Evolutionary conservation across 2,888 invertebrate genomes (phyloP), one percentile per base, ranked within the genome.

Genomic region (Belgica antarctica): DNA sequence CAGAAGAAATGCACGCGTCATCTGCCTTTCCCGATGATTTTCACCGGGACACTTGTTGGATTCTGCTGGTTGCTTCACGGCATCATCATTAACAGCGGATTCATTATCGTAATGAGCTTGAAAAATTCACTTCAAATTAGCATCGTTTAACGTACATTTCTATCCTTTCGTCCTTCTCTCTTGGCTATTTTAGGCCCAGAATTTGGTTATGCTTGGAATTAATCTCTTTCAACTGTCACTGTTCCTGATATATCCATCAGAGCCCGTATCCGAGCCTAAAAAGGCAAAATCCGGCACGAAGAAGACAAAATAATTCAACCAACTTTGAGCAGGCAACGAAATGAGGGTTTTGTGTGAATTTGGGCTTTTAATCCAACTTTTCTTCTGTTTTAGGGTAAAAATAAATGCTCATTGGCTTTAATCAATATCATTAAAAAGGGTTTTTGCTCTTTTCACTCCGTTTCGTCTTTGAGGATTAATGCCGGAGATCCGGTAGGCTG

Each of bases 21-120:
- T 31, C 83, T 97, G 79, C 95, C 96, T 3, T 92, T 96, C 77
- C 92, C 94, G 8, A 83, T 96, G 72, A 94, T 94, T 75, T 79
- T 92, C 31, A 88, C 90, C 73, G 94, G 91, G 73, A 85, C 92
- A 28, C 75, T 92, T 4, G 92, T 95, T n/a, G 73, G 76, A 17
- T 72, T 74, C 1, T 74, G 78, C n/a, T 80, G 80, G 80, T 73
- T 77, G 47, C 34, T 77, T 1, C 79, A 80, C 71, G 80, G 77
- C 1, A 72, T 79, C 15, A 77, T 79, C 1, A 77, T 80, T n/a
- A 74, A 75, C 62, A 79, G 79, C 71, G 66, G 73, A 68, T 73
- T 77, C 66, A 72, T 81, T 73, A 74, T 76, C 72, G 79, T 80
- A 75, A 76, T 77, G 74, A 28, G 22, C 47, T 63, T 24, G 19